Base-by-base conservation (phyloP, 2,888 invertebrate species). In the Bembecia ichneumoniformis region DNA sequence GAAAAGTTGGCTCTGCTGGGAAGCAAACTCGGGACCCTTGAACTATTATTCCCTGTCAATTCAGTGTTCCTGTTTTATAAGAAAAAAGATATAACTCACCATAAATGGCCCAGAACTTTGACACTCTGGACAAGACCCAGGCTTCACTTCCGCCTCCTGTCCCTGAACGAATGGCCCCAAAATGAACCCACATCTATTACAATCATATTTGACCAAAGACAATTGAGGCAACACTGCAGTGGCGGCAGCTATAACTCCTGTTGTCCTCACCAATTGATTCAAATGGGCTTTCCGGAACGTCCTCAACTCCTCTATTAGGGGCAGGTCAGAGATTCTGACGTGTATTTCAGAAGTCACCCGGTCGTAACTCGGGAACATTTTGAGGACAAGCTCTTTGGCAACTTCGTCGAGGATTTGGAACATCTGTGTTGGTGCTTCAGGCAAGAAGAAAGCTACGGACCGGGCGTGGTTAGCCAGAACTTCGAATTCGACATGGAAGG, bases 391-490 rank as follows among this genome's bases (percentile, higher is more conserved):
- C 48, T 94, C 94, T 72, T 95, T 96, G n/a, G 96, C 95, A 0
- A 97, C 96, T 81, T 96, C 94, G 77, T 98, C 96, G 74, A 99
- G 97, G 57, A 98, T 96, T 72, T 94, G 93, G n/a, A 99, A 82
- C 94, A 99, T 96, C 84, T 98, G 97, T 57, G 94, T 91, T 0
- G 99, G 99, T 0, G 99, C 99, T 77, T 99, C 99, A 0, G 99
- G 99, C 47, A 99, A 74, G 76, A 99, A 99, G 77, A 96, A 99
- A 0, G 98, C 98, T 46, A 99, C 84, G 0, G 96, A 96, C 73
- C 97, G 96, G 70, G 98, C 97, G 62, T 94, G 92, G 47, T 94
- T 90, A 0, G 97, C 98, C 56, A 99, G 86, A 60, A 94, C 92
- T 47, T 96, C 93, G 79, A 98, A 99, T 64, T 98, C 97, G 0